Evolutionary conservation across 2,797 vertebrate genomes (phyloP).

Genomic region (Iguana delicatissima): DNA sequence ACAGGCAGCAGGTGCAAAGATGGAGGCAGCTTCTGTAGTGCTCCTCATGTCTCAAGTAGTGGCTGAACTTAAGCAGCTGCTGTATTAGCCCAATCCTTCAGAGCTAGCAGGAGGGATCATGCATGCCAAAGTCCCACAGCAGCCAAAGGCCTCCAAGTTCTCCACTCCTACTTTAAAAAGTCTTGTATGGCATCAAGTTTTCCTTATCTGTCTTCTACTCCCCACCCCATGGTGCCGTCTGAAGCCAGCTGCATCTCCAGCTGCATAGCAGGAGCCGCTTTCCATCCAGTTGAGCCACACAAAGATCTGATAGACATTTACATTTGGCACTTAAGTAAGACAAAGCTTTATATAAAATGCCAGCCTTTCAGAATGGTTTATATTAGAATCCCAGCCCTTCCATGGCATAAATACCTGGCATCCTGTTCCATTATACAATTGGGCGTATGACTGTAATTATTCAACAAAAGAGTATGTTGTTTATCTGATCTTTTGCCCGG

Average conservation of each 20-base stretch:
- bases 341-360: constrained; percentile 36
- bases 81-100: no score
- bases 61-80: no score
- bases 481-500: constrained; percentile 56
- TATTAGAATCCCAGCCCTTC: constrained; percentile 52
- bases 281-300: neutral
- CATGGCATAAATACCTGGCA: constrained; percentile 60
- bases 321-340: constrained; percentile 58
- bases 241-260: neutral
- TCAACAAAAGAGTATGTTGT: constrained; percentile 61
- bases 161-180: neutral
- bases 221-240: neutral
- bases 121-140: neutral
- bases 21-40: no score
- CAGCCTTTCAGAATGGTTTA: constrained; percentile 50
- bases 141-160: neutral
- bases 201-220: neutral
- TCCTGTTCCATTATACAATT: constrained; percentile 61
- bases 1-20: neutral
- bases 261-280: neutral
- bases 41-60: no score
- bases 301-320: neutral
- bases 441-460: constrained; percentile 50
- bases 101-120: neutral
- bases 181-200: neutral